A percentile compares a stretch with the other conserved stretches of the same genome.
Evolutionary conservation across 2,797 vertebrate species (phyloP).

Genomic region (Leontocebus nigricollis): DNA sequence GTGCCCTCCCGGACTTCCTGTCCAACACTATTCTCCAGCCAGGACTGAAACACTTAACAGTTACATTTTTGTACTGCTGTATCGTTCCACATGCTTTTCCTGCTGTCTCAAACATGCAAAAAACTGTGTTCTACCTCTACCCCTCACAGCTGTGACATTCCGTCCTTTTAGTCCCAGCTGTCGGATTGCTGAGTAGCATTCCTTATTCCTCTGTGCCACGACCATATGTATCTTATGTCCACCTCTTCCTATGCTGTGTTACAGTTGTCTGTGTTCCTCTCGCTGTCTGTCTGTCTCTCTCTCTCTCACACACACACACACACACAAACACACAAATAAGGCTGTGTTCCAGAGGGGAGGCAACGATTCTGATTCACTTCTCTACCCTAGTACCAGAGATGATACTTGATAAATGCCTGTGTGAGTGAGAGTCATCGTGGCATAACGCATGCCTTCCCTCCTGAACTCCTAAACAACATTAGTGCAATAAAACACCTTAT

Average conservation of each 20-base stretch:
- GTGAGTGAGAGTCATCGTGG: not conserved
- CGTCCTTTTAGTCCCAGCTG: not conserved
- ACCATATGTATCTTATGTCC: not conserved
- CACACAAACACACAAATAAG: not conserved
- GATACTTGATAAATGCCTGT: not conserved
- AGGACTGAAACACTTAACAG: not conserved
- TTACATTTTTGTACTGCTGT: not conserved
- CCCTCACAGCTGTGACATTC: not conserved
- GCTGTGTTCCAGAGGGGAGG: not conserved
- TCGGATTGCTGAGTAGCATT: not conserved
- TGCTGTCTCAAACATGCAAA: not conserved
- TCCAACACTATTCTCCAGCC: not conserved
- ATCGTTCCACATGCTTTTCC: not conserved
- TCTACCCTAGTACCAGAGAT: not conserved
- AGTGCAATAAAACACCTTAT: not conserved
- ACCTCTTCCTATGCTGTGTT: not conserved
- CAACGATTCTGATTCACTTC: not conserved
- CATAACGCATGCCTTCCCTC: not conserved
- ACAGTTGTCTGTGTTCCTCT: rapidly evolving
- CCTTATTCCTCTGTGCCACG: not conserved
- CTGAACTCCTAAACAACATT: not conserved
- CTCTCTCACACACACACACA: not conserved
- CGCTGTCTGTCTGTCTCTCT: no score
- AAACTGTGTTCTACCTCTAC: not conserved
- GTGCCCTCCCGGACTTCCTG: not conserved